Conservation (phyloP, 2,113 vertebrate species). For the Addax nasomaculatus region DNA sequence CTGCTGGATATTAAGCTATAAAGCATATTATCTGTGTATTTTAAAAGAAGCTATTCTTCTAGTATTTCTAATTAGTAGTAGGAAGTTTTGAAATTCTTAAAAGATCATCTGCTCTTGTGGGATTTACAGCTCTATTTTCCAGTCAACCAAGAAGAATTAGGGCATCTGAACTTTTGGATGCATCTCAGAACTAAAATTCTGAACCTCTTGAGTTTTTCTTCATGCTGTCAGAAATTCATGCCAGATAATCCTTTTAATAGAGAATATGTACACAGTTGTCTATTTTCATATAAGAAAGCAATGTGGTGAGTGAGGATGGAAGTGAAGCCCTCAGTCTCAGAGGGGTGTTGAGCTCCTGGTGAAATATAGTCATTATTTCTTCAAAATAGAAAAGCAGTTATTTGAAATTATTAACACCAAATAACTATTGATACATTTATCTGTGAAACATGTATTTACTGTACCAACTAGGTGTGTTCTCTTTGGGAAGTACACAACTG, state of each 20-base stretch:
- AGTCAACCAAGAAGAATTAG: background rate
- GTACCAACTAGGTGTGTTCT: background rate
- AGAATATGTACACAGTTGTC: background rate
- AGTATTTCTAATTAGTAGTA: background rate
- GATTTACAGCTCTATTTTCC: slow-evolving; percentile 4
- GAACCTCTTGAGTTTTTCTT: background rate
- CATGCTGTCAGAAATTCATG: background rate
- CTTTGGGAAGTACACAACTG: background rate
- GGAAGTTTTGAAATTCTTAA: background rate
- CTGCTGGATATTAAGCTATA: background rate
- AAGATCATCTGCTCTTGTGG: background rate
- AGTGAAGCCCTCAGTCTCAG: background rate
- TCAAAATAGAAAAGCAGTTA: background rate
- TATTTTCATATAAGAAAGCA: background rate
- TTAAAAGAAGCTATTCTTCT: background rate
- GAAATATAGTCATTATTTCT: background rate
- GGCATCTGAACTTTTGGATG: background rate
- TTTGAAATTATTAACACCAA: background rate
- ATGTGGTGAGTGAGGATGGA: background rate
- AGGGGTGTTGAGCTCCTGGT: background rate
- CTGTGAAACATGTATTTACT: background rate
- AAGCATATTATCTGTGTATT: background rate
- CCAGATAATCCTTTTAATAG: background rate
- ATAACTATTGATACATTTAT: background rate
- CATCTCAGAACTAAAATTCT: background rate